phyloP scores from a whole-genome alignment of 2,797 vertebrate genomes.

The Poecilia wingei region DNA sequence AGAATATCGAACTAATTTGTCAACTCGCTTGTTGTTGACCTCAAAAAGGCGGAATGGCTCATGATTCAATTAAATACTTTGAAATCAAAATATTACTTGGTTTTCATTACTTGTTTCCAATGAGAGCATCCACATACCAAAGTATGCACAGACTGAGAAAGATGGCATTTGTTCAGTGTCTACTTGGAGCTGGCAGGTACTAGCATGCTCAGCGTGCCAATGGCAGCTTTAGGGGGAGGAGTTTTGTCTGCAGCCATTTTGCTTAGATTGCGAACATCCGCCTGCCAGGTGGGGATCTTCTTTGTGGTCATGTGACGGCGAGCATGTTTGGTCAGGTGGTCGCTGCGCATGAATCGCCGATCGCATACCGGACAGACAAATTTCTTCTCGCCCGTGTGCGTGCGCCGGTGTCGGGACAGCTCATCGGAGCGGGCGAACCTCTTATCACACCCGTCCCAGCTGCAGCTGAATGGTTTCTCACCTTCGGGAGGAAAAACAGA shows the following conservation, averaged over 20 bases:
- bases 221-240: slow-evolving; percentile 63
- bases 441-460: slow-evolving; percentile 96
- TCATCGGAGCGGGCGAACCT: slow-evolving; percentile 97
- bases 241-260: slow-evolving; percentile 81
- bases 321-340: slow-evolving; percentile 96
- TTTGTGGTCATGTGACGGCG: slow-evolving; percentile 93
- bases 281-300: slow-evolving; percentile 93
- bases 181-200: slow-evolving; percentile 78
- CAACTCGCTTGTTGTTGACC: not conserved
- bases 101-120: not conserved
- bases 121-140: not conserved
- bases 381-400: slow-evolving; percentile 97
- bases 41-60: not conserved
- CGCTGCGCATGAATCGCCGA: slow-evolving; percentile 97
- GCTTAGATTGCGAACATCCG: slow-evolving; percentile 89
- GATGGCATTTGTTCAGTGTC: slow-evolving; percentile 59
- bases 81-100: not conserved
- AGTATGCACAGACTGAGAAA: slow-evolving; percentile 7
- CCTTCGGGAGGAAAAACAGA: slow-evolving; percentile 73
- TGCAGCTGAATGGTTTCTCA: slow-evolving; percentile 97
- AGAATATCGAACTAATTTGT: not conserved
- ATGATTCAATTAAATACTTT: not conserved
- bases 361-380: slow-evolving; percentile 94
- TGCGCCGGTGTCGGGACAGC: slow-evolving; percentile 94
- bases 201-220: slow-evolving; percentile 81